A percentile compares a stretch with the other conserved stretches of the same genome.
phyloP scores from a whole-genome alignment of 2,888 invertebrate genomes.

The Xanthia togata region DNA sequence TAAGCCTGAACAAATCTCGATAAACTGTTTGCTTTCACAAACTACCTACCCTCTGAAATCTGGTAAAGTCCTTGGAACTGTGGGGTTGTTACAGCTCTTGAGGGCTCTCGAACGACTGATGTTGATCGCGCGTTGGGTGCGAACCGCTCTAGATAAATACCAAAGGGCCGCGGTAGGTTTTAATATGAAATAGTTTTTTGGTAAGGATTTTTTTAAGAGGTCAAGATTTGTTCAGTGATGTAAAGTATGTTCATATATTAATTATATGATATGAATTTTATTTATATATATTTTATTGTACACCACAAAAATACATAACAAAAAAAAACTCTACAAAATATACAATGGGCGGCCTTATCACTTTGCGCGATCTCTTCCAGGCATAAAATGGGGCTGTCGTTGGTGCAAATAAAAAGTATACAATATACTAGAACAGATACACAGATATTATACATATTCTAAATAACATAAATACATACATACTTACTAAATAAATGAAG shows the following conservation, averaged over 20 bases:
- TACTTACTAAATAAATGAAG: no score
- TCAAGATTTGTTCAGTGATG: background rate
- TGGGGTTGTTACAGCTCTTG: slow-evolving; percentile 73
- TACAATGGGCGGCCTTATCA: no score
- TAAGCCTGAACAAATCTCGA: slow-evolving; percentile 70
- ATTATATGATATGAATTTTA: background rate
- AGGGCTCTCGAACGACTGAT: slow-evolving; percentile 74
- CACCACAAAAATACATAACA: no score
- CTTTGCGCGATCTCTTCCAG: no score
- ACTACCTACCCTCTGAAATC: slow-evolving; percentile 72
- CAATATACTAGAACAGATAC: no score
- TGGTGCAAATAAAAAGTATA: no score
- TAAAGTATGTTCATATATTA: background rate
- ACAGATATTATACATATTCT: no score
- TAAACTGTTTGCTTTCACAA: slow-evolving; percentile 69
- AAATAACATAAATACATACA: no score
- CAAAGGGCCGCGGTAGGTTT: slow-evolving; percentile 69
- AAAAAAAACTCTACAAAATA: no score
- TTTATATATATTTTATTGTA: no score
- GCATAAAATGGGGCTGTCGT: no score
- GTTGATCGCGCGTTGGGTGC: slow-evolving; percentile 77
- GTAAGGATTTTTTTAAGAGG: background rate
- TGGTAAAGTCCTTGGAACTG: slow-evolving; percentile 68
- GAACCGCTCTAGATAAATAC: slow-evolving; percentile 71
- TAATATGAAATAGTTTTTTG: slow-evolving; percentile 64